Evolutionary conservation across 2,888 invertebrate genomes (phyloP), one percentile per base, ranked within the genome.

Genomic region (Megaustenia siamemsis): DNA sequence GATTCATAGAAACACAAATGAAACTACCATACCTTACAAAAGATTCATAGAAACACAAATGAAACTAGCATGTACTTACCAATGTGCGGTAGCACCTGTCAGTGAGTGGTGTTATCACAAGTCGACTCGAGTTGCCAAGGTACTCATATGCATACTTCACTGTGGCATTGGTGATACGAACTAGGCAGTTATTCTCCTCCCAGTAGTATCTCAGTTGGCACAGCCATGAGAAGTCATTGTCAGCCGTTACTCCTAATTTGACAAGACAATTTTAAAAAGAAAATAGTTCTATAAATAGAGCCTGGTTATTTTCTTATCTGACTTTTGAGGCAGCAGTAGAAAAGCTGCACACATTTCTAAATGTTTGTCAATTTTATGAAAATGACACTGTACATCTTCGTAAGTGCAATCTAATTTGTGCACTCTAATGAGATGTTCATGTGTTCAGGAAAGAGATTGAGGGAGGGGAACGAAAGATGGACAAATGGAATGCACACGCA

Each of bases 141-240:
- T 98, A 99, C 94, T 99, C 98, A 93, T 98, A 98, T 0, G 98
- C 98, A 94, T 99, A 98, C 94, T 95, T 96, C 82, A 98, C 95
- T 53, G 96, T 96, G 0, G 98, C 97, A 93, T 98, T 98, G 82
- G 98, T 98, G 97, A 98, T 98, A 85, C 96, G 96, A 0, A 97
- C 93, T 15, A 87, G 87, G 88, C 92, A 91, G 83, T 92, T 91
- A 24, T 96, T 96, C 15, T 94, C 91, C 77, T 94, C 93, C 96
- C 96, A 96, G 92, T 97, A 97, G 88, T 94, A 94, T 71, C 98
- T 95, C 83, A 98, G 95, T 93, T 97, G 97, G 3, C 97, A 95
- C 89, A 98, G 94, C 98, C 98, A 99, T 91, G 97, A 96, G 93
- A 98, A 98, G 92, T 98, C 98, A 89, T 96, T 96, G 86, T 96